Evolutionary conservation across 1,140 invertebrate genomes (phyloP).

Genomic region (Teleogryllus occipitalis): DNA sequence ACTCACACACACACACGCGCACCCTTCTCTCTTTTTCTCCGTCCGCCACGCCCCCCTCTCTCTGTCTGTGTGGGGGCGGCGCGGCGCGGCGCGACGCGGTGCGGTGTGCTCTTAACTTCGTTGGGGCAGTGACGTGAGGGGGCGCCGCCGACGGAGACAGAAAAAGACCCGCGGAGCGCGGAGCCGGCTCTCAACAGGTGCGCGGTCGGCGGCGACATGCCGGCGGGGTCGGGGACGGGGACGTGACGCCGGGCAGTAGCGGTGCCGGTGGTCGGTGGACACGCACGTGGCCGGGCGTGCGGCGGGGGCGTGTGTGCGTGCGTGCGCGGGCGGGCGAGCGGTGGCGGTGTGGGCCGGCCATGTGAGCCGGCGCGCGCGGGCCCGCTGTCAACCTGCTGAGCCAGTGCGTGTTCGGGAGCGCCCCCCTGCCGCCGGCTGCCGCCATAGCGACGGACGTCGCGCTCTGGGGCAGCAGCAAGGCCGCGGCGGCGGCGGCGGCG

Average conservation of each 20-base stretch:
- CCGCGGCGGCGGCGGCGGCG: constrained; percentile 6
- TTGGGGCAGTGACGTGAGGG: constrained; percentile 8
- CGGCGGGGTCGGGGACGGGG: background rate
- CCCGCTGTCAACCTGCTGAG: background rate
- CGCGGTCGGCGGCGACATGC: background rate
- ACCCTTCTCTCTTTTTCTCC: background rate
- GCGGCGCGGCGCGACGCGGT: constrained; percentile 3
- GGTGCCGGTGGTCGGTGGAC: background rate
- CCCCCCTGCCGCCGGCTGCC: constrained; percentile 1
- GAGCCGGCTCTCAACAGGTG: constrained; percentile 10
- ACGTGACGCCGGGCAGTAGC: background rate
- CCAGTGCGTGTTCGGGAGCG: constrained; percentile 1
- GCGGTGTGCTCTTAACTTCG: constrained; percentile 6
- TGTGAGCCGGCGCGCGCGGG: background rate
- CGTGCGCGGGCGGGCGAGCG: background rate
- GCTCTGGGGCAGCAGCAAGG: constrained; percentile 17
- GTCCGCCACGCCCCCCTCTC: background rate
- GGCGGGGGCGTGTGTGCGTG: background rate
- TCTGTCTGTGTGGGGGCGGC: background rate
- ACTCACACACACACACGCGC: constrained; percentile 9
- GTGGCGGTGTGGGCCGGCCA: background rate
- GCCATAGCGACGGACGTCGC: constrained; percentile 20
- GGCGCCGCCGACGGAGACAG: background rate
- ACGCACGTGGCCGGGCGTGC: background rate
- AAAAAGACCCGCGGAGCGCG: background rate